Base-by-base conservation (phyloP, 2,888 invertebrate species). In the Ptilodon capucinus region DNA sequence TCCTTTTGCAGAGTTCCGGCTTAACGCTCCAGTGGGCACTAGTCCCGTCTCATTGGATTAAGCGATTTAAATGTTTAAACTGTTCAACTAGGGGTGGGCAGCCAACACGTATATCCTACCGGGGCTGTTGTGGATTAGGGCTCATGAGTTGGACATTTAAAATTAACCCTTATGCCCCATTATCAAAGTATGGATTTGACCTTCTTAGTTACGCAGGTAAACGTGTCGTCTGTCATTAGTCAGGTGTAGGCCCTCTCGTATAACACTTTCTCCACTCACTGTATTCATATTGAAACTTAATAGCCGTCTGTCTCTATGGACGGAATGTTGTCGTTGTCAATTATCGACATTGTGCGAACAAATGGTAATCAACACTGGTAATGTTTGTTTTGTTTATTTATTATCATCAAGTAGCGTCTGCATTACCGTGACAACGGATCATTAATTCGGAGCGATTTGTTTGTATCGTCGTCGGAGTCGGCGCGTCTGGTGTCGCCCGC, bases 21-120 rank as follows among this genome's bases (percentile, higher is more conserved):
- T 78, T 74, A 59, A 67, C 76, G 75, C 75, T 74, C 64, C 68
- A 73, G 60, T 74, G 76, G 72, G 72, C 78, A 73, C 66, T 69
- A 64, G 72, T 69, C 72, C 73, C 71, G 77, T 72, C 76, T 86
- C 74, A 87, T 87, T 79, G 84, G 86, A 88, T 89, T 87, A 87
- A 78, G 76, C 76, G 82, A 82, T 85, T 86, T 81, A 76, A 75
- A 76, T 79, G 77, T 81, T 86, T 81, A 79, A 85, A 84, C 79
- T 74, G 78, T 74, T 76, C 72, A 79, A 79, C 80, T 69, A 76
- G 77, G 83, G 82, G 78, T 70, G 76, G 71, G 64, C 69, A 74
- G 71, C 69, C 73, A 73, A 58, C 76, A 66, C 75, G 76, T 76
- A 78, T 74, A 62, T 71, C 66, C 68, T 14, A 25, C 64, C 63